Evolutionary conservation across 2,113 vertebrate genomes (phyloP).

Genomic region (Xenotilapia caudafasciata): DNA sequence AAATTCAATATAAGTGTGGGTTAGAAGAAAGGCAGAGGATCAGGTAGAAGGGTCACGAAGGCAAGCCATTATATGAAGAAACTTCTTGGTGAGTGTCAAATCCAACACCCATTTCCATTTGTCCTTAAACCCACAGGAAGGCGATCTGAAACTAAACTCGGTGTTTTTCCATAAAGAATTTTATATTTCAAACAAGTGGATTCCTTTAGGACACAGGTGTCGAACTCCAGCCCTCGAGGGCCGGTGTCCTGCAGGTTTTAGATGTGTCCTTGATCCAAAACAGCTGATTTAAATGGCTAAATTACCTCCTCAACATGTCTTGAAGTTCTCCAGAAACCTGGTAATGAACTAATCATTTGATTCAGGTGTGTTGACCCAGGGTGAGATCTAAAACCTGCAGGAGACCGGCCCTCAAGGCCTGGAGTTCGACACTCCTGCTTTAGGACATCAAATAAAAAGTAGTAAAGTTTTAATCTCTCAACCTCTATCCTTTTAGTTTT

Average conservation of each 20-base stretch:
- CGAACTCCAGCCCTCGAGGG: accelerated
- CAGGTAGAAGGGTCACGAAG: accelerated
- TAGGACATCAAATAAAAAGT: neutral
- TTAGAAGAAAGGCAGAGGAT: neutral
- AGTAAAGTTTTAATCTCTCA: neutral
- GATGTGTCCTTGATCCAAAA: neutral
- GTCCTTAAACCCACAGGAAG: neutral
- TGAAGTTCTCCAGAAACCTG: neutral
- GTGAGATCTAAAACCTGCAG: neutral
- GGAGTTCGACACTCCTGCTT: accelerated
- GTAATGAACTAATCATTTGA: accelerated
- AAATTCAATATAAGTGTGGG: neutral
- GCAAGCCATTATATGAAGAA: neutral
- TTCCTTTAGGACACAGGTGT: neutral
- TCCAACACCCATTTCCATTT: neutral
- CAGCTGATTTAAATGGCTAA: accelerated
- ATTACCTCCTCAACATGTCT: accelerated
- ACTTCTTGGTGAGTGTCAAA: neutral
- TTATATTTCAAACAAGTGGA: neutral
- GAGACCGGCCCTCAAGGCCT: accelerated
- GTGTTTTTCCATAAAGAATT: neutral
- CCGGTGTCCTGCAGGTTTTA: neutral
- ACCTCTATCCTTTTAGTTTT: accelerated
- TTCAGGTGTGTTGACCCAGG: accelerated
- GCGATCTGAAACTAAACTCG: accelerated